A percentile compares a stretch with the other conserved stretches of the same genome.
Evolutionary conservation across 1,140 invertebrate genomes (phyloP).

Genomic region (Eciton burchellii): DNA sequence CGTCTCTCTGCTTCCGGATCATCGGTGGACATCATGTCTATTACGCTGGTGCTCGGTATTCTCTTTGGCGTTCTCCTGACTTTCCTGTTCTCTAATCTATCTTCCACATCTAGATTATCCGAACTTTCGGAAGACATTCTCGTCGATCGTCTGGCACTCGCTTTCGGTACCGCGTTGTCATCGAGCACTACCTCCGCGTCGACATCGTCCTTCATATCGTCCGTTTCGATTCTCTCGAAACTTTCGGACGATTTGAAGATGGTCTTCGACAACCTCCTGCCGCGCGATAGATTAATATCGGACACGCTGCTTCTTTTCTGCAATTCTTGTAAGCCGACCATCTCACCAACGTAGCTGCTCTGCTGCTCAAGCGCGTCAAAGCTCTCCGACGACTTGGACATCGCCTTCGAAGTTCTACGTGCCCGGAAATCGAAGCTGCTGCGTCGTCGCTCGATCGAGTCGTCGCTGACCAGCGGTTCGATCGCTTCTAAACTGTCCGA

Average conservation of each 20-base stretch:
- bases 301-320: conserved; percentile 80
- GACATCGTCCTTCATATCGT: conserved; percentile 52
- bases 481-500: conserved; percentile 81
- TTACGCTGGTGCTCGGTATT: conserved; percentile 76
- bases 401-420: conserved; percentile 72
- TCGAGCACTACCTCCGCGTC: conserved; percentile 5
- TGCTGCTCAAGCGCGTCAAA: conserved; percentile 77
- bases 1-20: conserved; percentile 67
- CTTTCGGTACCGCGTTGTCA: conserved; percentile 42
- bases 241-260: conserved; percentile 79
- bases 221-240: conserved; percentile 77
- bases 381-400: conserved; percentile 83
- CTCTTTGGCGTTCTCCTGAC: conserved; percentile 75
- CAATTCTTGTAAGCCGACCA: conserved; percentile 64
- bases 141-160: conserved; percentile 61
- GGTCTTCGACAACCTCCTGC: conserved; percentile 67
- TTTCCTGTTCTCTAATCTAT: conserved; percentile 75
- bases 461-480: conserved; percentile 76
- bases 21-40: conserved; percentile 67
- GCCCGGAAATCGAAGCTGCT: conserved; percentile 78
- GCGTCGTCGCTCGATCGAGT: conserved; percentile 79
- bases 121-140: conserved; percentile 81
- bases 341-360: conserved; percentile 17
- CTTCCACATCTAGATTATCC: conserved; percentile 80
- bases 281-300: conserved; percentile 79